These are phyloP conservation scores for Macrotrachela quadricornifera DNA, from an alignment of 1,140 invertebrate genomes.

Conservation along the genomic window DNA sequence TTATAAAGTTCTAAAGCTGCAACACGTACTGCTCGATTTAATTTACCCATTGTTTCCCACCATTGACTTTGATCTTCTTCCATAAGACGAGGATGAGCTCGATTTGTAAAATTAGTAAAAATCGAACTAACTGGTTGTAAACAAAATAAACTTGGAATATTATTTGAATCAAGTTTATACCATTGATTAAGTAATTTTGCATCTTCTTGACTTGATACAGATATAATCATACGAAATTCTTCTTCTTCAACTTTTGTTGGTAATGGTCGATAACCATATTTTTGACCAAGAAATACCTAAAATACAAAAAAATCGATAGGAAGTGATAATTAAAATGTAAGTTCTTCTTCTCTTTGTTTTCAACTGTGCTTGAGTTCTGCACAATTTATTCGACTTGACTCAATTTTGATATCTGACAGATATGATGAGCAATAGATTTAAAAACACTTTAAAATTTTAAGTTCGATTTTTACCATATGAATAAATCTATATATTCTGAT, in stretches of 20 bases:
- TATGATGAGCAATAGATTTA: too few relatives aligned
- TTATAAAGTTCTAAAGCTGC: conserved; percentile 61
- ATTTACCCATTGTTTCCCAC: conserved; percentile 85
- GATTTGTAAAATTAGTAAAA: conserved; percentile 87
- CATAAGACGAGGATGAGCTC: conserved; percentile 46
- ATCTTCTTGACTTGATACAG: conserved; percentile 50
- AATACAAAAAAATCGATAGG: conserved; percentile 11
- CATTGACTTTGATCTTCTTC: conserved; percentile 56
- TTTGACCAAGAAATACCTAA: conserved; percentile 79
- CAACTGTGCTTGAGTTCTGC: too few relatives aligned
- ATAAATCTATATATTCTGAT: too few relatives aligned
- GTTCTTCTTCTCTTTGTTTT: too few relatives aligned
- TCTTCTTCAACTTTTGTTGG: conserved; percentile 58
- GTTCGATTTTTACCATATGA: too few relatives aligned
- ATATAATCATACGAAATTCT: conserved; percentile 64
- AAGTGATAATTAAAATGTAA: neutral
- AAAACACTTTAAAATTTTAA: too few relatives aligned
- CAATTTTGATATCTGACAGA: too few relatives aligned
- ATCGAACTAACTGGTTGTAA: conserved; percentile 90
- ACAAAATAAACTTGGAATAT: conserved; percentile 65
- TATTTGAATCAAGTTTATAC: conserved; percentile 89
- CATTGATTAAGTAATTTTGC: conserved; percentile 64
- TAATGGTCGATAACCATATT: conserved; percentile 89
- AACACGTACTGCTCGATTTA: conserved; percentile 80
- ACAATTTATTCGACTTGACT: too few relatives aligned